Conservation (phyloP, 2,113 vertebrate species). For the Triplophysa siluroides region DNA sequence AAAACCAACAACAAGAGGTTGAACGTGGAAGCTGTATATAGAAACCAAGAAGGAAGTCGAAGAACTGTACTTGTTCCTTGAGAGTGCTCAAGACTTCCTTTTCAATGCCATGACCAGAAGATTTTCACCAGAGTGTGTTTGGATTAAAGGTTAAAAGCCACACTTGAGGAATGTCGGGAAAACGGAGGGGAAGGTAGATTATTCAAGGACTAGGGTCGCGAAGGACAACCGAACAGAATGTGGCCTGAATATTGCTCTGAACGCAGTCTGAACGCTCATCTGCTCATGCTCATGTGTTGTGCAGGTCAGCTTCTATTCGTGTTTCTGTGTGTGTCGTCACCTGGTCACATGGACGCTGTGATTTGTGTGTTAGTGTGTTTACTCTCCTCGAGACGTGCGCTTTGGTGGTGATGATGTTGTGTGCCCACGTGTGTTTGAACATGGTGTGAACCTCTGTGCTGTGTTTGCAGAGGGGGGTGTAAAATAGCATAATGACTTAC, state of each 20-base stretch:
- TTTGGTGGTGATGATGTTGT: not conserved
- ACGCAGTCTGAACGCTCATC: slow-evolving; percentile 82
- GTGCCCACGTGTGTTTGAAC: slow-evolving; percentile 19
- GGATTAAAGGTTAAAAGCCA: too few relatives aligned
- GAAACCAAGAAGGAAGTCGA: slow-evolving; percentile 19
- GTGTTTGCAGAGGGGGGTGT: slow-evolving; percentile 50
- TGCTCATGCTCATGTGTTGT: slow-evolving; percentile 94
- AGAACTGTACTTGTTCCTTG: not conserved
- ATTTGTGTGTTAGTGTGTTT: slow-evolving; percentile 24
- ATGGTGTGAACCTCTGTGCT: not conserved
- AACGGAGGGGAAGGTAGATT: not conserved
- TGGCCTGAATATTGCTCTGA: slow-evolving; percentile 76
- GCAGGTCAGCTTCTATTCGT: slow-evolving; percentile 81
- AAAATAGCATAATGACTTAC: slow-evolving; percentile 54
- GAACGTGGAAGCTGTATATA: not conserved
- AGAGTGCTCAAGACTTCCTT: slow-evolving; percentile 12
- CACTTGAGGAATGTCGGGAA: not conserved
- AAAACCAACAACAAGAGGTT: slow-evolving; percentile 13
- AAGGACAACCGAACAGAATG: slow-evolving; percentile 58
- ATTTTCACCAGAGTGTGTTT: too few relatives aligned
- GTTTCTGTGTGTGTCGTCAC: slow-evolving; percentile 27
- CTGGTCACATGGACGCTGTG: slow-evolving; percentile 10
- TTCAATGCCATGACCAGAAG: not conserved
- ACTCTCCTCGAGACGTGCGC: not conserved
- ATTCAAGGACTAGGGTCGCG: not conserved